Evolutionary conservation across 1,140 invertebrate species (phyloP), one percentile per base, ranked within the genome.

Genomic region (Dufourea novaeangliae): DNA sequence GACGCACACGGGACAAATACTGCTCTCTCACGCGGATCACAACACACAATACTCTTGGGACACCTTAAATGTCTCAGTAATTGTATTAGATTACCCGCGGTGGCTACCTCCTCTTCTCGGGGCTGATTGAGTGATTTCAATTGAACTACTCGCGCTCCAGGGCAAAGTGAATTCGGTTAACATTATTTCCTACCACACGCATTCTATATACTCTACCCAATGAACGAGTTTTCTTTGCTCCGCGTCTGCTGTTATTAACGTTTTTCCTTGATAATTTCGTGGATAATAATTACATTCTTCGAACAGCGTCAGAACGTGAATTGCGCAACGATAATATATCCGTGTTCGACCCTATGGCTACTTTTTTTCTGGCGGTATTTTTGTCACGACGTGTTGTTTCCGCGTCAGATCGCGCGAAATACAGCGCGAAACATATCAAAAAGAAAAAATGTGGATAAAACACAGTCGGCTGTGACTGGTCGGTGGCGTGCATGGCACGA

Each of bases 71-170:
- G n/a, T 52, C 34, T 41, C 46, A 34, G 75, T 86, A 88, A 88
- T 88, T 89, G 82, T 82, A 46, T 78, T 75, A 79, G 85, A 89
- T 89, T 88, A 85, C 74, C 74, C 54, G 63, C 29, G 78, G n/a
- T 75, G 79, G 66, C 64, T 68, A 12, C 50, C 56, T 39, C 27
- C 79, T 57, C 76, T 57, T 62, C 61, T 76, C 66, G 66, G n/a
- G 29, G 70, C 83, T 87, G 88, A 89, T 89, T 87, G 85, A 88
- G 85, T 87, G 87, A 87, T 90, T 83, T 88, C 87, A 90, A 87
- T 89, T 88, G 85, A 78, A 85, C 90, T n/a, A n/a, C n/a, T n/a
- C 86, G 84, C 76, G 80, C 75, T 76, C 41, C 11, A 11, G 80
- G 67, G 68, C 83, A 86, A 87, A 88, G 85, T 67, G 88, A 90